These are phyloP conservation scores for Lepidochitona cinerea DNA, from an alignment of 2,888 invertebrate genomes.

Conservation along the genomic window DNA sequence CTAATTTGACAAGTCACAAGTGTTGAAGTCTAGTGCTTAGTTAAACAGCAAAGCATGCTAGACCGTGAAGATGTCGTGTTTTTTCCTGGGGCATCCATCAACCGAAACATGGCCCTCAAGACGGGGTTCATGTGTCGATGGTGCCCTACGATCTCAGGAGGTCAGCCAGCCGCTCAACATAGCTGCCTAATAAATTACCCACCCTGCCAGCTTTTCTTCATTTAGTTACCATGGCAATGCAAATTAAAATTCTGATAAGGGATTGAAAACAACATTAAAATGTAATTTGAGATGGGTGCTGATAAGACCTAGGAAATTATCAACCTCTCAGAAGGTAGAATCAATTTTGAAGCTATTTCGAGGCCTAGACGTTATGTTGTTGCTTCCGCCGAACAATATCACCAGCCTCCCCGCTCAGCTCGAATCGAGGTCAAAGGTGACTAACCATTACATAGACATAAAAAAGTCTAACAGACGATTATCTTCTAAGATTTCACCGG, in stretches of 20 bases:
- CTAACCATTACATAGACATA: not conserved
- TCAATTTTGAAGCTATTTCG: conserved; percentile 6
- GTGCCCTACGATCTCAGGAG: not conserved
- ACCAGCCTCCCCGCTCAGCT: not conserved
- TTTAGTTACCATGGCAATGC: conserved; percentile 48
- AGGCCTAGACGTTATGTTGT: not conserved
- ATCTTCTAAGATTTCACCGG: not conserved
- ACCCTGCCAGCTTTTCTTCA: conserved; percentile 40
- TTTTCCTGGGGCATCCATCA: conserved; percentile 1
- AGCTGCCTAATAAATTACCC: conserved; percentile 39
- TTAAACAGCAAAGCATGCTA: not conserved
- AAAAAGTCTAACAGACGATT: not conserved
- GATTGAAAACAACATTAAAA: conserved; percentile 50
- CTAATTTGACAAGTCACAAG: conserved; percentile 2
- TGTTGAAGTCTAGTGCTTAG: not conserved
- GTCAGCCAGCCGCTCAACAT: conserved; percentile 6
- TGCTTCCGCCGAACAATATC: not conserved
- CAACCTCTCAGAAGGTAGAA: not conserved
- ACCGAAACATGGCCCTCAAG: conserved; percentile 3
- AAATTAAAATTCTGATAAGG: conserved; percentile 58
- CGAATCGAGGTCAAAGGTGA: not conserved
- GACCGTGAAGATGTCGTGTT: not conserved
- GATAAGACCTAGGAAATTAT: conserved; percentile 22
- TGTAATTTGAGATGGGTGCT: conserved; percentile 38
- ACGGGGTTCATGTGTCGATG: not conserved